Evolutionary conservation across 1,140 invertebrate species (phyloP), one percentile per base, ranked within the genome.

Genomic region (Drosophila trapezifrons): DNA sequence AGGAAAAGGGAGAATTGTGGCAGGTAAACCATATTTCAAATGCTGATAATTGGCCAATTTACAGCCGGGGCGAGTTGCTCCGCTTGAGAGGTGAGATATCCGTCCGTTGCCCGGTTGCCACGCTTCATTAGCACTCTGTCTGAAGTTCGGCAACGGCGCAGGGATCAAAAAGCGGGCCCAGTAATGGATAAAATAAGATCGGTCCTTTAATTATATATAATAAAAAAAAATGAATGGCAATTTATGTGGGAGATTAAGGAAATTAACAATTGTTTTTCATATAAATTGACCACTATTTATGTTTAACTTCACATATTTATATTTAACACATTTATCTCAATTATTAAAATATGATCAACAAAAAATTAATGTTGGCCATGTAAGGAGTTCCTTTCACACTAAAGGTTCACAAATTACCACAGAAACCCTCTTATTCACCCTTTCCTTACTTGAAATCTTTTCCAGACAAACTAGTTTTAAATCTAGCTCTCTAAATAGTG

Each of bases 1-100:
- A 78, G 62, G 54, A 29, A 29, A 29, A 27, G 59, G 45, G 45
- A 22, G 46, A 52, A 49, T 67, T 65, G 46, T 70, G 43, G 54
- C 84, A 87, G 84, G 84, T 87, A 87, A 78, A 80, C 49, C 77
- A 87, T 75, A 84, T 87, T 89, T 89, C 84, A 89, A 87, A 89
- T 87, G 77, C 73, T 64, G 84, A 87, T 87, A 87, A 87, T 87
- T 87, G 84, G 84, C 84, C 84, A 87, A 87, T 87, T 87, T 84
- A 89, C 67, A 71, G 62, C 22, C 76, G 43, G 55, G 37, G 29
- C 52, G 51, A 49, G 65, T 66, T 74, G 59, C 46, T 43, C 29
- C 59, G 51, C 43, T 75, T 75, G 40, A 51, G 55, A 75, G 59
- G 46, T 32, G 56, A 58, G 67, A 73, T 47, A 57, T 76, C 52